Evolutionary conservation across 2,888 invertebrate species (phyloP).

Genomic region (Cyaniris semiargus): DNA sequence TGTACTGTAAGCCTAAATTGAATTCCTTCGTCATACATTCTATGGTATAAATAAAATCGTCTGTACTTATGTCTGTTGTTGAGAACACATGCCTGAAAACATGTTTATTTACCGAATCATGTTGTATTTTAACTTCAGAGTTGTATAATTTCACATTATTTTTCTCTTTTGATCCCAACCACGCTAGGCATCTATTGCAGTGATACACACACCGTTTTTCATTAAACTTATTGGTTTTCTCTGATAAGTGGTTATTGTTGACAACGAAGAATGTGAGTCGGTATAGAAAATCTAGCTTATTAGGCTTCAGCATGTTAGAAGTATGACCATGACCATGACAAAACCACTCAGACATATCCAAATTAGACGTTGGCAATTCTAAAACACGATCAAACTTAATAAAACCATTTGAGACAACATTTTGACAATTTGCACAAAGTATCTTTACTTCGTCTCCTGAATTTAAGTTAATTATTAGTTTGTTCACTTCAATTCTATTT

Average conservation of each 20-base stretch:
- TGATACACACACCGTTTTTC: conserved; percentile 68
- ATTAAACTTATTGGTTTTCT: conserved; percentile 71
- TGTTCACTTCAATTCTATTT: conserved; percentile 48
- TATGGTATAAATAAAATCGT: conserved; percentile 79
- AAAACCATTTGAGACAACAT: conserved; percentile 67
- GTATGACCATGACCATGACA: conserved; percentile 75
- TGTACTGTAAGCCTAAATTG: conserved; percentile 69
- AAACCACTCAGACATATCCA: conserved; percentile 84
- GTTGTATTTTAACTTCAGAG: conserved; percentile 74
- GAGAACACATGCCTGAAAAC: conserved; percentile 56
- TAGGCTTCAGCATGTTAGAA: conserved; percentile 62
- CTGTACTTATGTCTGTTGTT: conserved; percentile 53
- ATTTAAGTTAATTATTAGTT: conserved; percentile 59
- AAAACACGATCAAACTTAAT: conserved; percentile 80
- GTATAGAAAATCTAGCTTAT: conserved; percentile 79
- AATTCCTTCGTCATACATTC: conserved; percentile 74
- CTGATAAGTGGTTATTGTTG: conserved; percentile 61
- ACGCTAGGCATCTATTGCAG: conserved; percentile 80
- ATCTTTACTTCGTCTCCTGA: conserved; percentile 56
- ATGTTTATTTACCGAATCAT: conserved; percentile 49
- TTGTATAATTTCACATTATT: conserved; percentile 77
- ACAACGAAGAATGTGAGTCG: conserved; percentile 78
- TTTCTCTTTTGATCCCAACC: conserved; percentile 77
- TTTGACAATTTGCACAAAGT: conserved; percentile 66
- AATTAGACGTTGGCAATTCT: conserved; percentile 81